These are phyloP conservation scores for Aphidius colemani DNA, from an alignment of 2,888 invertebrate genomes.

Conservation along the genomic window DNA sequence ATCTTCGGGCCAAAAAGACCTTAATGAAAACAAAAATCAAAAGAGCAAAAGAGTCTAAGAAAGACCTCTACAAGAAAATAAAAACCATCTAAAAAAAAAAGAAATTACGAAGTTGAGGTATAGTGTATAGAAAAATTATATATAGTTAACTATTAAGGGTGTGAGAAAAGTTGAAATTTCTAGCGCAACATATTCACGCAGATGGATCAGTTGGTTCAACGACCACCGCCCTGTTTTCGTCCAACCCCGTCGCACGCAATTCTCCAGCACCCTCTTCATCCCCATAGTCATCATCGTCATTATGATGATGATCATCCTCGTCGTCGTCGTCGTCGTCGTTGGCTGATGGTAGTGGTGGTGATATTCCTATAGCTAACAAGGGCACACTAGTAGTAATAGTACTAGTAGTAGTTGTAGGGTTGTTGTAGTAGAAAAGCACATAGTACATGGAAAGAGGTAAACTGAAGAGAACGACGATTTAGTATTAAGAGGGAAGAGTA, in stretches of 20 bases:
- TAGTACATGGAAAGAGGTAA: too few relatives aligned
- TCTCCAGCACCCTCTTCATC: constrained; percentile 23
- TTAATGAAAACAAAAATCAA: background rate
- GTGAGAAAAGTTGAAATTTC: too few relatives aligned
- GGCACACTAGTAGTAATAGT: background rate
- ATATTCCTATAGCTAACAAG: background rate
- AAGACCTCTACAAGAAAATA: background rate
- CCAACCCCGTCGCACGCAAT: constrained; percentile 49
- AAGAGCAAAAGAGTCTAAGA: background rate
- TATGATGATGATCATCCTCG: constrained; percentile 21
- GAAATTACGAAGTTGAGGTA: background rate
- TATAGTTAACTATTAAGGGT: constrained; percentile 4
- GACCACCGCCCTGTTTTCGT: constrained; percentile 59
- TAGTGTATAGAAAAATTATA: constrained; percentile 1
- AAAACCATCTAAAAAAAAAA: background rate
- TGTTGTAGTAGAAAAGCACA: too few relatives aligned
- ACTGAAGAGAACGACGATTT: too few relatives aligned
- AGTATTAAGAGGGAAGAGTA: too few relatives aligned
- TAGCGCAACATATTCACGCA: constrained; percentile 51
- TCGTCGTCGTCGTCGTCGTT: background rate
- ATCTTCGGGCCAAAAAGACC: too few relatives aligned
- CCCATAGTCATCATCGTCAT: too few relatives aligned
- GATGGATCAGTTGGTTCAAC: constrained; percentile 54
- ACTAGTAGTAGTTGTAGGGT: too few relatives aligned
- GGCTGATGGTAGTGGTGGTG: constrained; percentile 48